Conservation (phyloP, 1,140 invertebrate genomes). For the Drosophila takahashii region DNA sequence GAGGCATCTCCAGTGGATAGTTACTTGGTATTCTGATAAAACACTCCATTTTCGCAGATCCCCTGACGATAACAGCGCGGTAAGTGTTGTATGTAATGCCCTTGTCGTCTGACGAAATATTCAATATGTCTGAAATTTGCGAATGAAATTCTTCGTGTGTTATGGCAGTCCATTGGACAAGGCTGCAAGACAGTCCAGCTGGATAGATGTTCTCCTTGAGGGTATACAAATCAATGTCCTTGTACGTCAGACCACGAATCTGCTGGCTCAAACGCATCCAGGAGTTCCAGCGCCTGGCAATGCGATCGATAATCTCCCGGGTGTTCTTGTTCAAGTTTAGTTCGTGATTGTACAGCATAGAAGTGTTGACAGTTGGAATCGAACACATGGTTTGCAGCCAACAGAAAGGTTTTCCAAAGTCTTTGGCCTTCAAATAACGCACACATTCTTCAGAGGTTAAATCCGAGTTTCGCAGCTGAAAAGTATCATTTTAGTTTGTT, state of each 20-base stretch:
- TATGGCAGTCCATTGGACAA: conserved; percentile 89
- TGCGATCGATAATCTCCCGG: conserved; percentile 87
- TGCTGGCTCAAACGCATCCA: conserved; percentile 91
- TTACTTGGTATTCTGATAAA: conserved; percentile 91
- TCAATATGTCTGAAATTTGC: conserved; percentile 85
- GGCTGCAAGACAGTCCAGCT: conserved; percentile 85
- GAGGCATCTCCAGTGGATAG: conserved; percentile 91
- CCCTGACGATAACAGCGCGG: conserved; percentile 89
- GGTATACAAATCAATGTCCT: conserved; percentile 85
- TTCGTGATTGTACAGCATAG: conserved; percentile 84
- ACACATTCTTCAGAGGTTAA: conserved; percentile 58
- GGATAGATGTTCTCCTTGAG: conserved; percentile 82
- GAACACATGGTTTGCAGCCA: conserved; percentile 97
- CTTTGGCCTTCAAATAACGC: conserved; percentile 59
- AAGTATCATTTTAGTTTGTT: neutral
- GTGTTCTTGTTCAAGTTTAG: conserved; percentile 83
- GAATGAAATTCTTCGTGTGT: conserved; percentile 88
- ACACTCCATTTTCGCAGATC: conserved; percentile 90
- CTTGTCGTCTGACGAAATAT: conserved; percentile 86
- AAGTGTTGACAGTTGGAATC: conserved; percentile 54
- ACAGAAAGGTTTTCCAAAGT: conserved; percentile 92
- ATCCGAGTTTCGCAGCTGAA: conserved; percentile 58
- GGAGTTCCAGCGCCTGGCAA: conserved; percentile 89
- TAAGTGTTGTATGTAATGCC: conserved; percentile 88
- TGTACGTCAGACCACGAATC: conserved; percentile 90